phyloP scores from a whole-genome alignment of 1,140 invertebrate genomes.

The Scaptomyza graminum region DNA sequence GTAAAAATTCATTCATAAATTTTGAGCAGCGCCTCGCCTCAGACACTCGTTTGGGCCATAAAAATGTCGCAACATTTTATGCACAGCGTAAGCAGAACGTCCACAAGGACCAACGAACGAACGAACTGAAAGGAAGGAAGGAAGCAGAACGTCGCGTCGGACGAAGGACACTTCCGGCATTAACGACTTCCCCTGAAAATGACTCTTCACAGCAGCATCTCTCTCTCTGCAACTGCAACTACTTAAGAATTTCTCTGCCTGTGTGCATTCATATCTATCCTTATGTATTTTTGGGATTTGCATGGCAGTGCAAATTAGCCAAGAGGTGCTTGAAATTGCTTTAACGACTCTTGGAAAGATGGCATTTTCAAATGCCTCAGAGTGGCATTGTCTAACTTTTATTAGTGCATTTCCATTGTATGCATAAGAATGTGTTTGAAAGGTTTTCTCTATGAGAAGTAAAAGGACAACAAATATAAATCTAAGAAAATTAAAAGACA shows the following conservation, averaged over 20 bases:
- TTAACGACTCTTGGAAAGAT: slow-evolving; percentile 29
- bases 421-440: too few species aligned
- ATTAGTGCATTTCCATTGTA: not conserved
- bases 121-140: slow-evolving; percentile 7
- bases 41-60: slow-evolving; percentile 70
- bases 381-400: too few species aligned
- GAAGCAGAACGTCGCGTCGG: not conserved
- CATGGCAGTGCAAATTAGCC: slow-evolving; percentile 35
- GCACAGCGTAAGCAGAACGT: slow-evolving; percentile 36
- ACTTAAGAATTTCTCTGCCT: slow-evolving; percentile 23
- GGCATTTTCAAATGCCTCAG: slow-evolving; percentile 14
- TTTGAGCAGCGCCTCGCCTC: slow-evolving; percentile 67
- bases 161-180: slow-evolving; percentile 75
- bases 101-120: slow-evolving; percentile 19
- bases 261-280: slow-evolving; percentile 7
- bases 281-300: slow-evolving; percentile 20
- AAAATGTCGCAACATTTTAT: slow-evolving; percentile 77
- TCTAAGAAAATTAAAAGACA: too few species aligned
- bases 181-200: slow-evolving; percentile 51
- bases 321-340: slow-evolving; percentile 22
- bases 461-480: too few species aligned
- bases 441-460: too few species aligned
- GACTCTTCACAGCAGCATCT: not conserved
- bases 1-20: slow-evolving; percentile 79
- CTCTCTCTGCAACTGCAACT: slow-evolving; percentile 16